phyloP scores from a whole-genome alignment of 2,113 vertebrate genomes.

The Corydoras maculifer region DNA sequence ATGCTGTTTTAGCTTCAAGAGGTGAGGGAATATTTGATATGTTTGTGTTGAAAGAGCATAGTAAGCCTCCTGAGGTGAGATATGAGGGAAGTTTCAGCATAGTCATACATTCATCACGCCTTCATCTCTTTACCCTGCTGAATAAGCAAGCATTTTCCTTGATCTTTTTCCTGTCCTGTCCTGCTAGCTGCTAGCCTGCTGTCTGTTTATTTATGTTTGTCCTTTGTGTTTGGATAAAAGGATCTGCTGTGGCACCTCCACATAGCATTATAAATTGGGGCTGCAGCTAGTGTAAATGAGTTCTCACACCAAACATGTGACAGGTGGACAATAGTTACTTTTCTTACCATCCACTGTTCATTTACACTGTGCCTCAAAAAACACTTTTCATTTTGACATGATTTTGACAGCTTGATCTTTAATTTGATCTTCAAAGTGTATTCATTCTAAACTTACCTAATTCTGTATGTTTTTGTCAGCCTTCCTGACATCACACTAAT shows the following conservation, averaged over 20 bases:
- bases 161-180: constrained; percentile 37
- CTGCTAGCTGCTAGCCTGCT: not conserved
- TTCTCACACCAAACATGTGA: no score
- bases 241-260: no score
- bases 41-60: constrained; percentile 21
- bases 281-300: no score
- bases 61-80: constrained; percentile 18
- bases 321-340: no score
- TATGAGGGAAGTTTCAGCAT: not conserved
- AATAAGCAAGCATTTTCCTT: constrained; percentile 43
- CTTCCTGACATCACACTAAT: constrained; percentile 59
- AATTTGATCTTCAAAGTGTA: not conserved
- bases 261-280: no score
- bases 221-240: no score
- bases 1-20: constrained; percentile 16
- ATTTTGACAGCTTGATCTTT: not conserved
- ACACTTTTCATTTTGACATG: no score
- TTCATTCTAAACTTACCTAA: constrained; percentile 12
- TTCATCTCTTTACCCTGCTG: constrained; percentile 21
- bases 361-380: no score
- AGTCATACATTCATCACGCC: not conserved
- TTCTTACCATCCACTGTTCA: no score
- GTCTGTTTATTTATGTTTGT: no score
- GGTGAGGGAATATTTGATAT: constrained; percentile 12
- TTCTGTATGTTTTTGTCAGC: constrained; percentile 38